Percentiles rank a stretch among this genome's conserved stretches.
Evolutionary conservation across 53 echinoderm and acorn worm species (phyloP).

Genomic region (Henricia sp.): DNA sequence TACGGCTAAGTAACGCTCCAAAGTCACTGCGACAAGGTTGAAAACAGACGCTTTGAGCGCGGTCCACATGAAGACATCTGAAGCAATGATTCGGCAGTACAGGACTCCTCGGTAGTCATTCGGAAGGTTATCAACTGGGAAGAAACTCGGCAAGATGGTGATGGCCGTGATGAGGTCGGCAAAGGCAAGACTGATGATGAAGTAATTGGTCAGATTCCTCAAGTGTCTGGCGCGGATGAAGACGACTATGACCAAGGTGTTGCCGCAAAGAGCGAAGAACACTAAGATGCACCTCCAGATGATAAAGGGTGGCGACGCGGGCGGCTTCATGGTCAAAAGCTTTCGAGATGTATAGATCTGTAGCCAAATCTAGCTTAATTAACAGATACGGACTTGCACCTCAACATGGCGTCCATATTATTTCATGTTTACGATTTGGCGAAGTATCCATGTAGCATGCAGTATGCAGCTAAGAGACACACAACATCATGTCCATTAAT

Average conservation of each 20-base stretch:
- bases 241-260: slow-evolving; percentile 67
- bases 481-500: too few species aligned
- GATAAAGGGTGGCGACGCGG: slow-evolving; percentile 8
- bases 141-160: slow-evolving; percentile 52
- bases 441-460: too few species aligned
- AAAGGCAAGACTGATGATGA: slow-evolving; percentile 71
- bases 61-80: slow-evolving; percentile 83
- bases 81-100: slow-evolving; percentile 85
- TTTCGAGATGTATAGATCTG: too few species aligned
- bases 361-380: too few species aligned
- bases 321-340: slow-evolving; percentile 23
- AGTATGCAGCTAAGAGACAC: too few species aligned
- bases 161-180: slow-evolving; percentile 68
- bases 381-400: too few species aligned
- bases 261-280: slow-evolving; percentile 69
- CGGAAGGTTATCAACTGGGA: slow-evolving; percentile 26
- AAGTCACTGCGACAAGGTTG: slow-evolving; percentile 78
- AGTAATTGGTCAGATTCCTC: slow-evolving; percentile 67
- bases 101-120: slow-evolving; percentile 63
- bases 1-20: slow-evolving; percentile 82
- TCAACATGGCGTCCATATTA: too few species aligned
- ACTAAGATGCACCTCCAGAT: slow-evolving; percentile 47
- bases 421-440: too few species aligned
- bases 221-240: slow-evolving; percentile 53
- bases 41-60: slow-evolving; percentile 85